These are phyloP conservation scores for Chionodraco myersi DNA, from an alignment of 2,113 vertebrate genomes.

Conservation along the genomic window DNA sequence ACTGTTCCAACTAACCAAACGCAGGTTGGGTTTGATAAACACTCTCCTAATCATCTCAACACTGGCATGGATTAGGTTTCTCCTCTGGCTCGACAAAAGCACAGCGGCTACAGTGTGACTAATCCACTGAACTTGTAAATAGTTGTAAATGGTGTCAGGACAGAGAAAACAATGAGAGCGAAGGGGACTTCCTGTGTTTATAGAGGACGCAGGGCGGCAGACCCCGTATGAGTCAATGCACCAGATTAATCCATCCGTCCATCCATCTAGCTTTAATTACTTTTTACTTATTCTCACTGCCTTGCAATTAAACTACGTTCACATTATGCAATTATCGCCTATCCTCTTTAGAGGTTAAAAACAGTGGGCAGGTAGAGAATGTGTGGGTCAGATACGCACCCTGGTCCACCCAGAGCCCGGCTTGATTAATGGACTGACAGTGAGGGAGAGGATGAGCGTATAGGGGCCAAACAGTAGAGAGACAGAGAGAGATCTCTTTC, in stretches of 20 bases:
- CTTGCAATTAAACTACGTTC: not conserved
- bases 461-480: conserved; percentile 72
- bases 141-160: conserved; percentile 79
- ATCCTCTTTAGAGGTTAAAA: conserved; percentile 82
- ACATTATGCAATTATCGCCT: not conserved
- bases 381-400: conserved; percentile 55
- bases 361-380: conserved; percentile 81
- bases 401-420: conserved; percentile 47
- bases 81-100: conserved; percentile 72
- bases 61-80: conserved; percentile 73
- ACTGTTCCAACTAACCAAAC: conserved; percentile 66
- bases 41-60: conserved; percentile 77
- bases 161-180: conserved; percentile 84
- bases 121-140: conserved; percentile 85
- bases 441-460: conserved; percentile 46
- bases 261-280: conserved; percentile 12
- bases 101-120: conserved; percentile 81
- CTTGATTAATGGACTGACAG: conserved; percentile 76
- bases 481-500: conserved; percentile 75
- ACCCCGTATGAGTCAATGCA: conserved; percentile 77
- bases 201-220: conserved; percentile 79
- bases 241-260: conserved; percentile 68
- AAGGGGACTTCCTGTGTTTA: conserved; percentile 87
- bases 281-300: conserved; percentile 4
- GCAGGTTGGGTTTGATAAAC: conserved; percentile 74